These are phyloP conservation scores for Anagrus nilaparvatae DNA, from an alignment of 1,140 invertebrate species.

Conservation along the genomic window DNA sequence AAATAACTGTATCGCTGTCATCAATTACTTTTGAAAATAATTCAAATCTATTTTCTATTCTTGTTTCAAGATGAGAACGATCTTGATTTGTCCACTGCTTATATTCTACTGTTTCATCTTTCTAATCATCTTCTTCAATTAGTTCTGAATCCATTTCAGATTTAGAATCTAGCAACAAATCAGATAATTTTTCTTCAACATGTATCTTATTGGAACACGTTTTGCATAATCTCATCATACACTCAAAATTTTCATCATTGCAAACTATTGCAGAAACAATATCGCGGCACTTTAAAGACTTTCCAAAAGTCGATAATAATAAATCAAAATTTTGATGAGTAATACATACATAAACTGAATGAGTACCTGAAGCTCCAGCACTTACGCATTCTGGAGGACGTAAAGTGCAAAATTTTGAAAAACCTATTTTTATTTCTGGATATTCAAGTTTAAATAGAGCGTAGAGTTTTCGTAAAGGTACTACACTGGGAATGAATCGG, in stretches of 20 bases:
- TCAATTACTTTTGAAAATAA: neutral
- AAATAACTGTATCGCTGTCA: slow-evolving; percentile 7
- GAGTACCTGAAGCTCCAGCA: slow-evolving; percentile 1
- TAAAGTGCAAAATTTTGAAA: no score
- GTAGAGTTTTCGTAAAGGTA: neutral
- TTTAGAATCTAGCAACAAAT: neutral
- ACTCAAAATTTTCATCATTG: neutral
- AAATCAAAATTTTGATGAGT: no score
- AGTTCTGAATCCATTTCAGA: slow-evolving; percentile 1
- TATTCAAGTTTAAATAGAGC: neutral
- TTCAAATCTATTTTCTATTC: neutral
- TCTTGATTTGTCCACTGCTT: slow-evolving; percentile 10
- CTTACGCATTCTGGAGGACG: no score
- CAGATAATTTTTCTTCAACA: neutral
- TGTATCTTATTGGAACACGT: neutral
- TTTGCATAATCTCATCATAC: no score
- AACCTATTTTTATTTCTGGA: no score
- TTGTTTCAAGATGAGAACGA: slow-evolving; percentile 1
- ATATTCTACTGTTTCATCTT: no score
- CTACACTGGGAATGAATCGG: no score
- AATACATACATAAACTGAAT: neutral
- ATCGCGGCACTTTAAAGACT: neutral
- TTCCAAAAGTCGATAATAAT: no score
- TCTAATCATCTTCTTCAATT: slow-evolving; percentile 5
- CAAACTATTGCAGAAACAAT: neutral